phyloP scores from a whole-genome alignment of 2,888 invertebrate genomes.

The Sepiola atlantica region DNA sequence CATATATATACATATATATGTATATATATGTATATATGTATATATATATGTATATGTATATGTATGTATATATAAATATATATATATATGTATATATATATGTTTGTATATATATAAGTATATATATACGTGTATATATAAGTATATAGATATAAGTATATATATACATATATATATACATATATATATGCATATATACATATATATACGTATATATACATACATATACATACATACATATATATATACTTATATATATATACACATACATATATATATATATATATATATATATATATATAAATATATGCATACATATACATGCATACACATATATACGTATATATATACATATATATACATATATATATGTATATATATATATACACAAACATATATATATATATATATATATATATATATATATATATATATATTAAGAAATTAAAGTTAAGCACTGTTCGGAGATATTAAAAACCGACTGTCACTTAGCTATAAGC shows the following conservation, averaged over 20 bases:
- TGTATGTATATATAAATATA: not conserved
- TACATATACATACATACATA: not conserved
- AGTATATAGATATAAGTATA: no score
- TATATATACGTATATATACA: not conserved
- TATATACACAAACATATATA: not conserved
- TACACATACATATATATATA: not conserved
- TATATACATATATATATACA: not conserved
- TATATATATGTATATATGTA: no score
- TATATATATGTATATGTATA: no score
- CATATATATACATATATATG: no score
- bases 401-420: not conserved
- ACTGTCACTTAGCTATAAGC: no score
- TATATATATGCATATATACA: not conserved
- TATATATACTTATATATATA: not conserved
- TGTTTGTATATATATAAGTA: not conserved
- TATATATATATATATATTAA: no score
- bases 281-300: not conserved
- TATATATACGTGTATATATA: not conserved
- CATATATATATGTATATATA: not conserved
- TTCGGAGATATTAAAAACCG: no score
- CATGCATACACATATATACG: not conserved
- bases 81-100: not conserved
- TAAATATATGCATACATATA: not conserved
- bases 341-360: not conserved
- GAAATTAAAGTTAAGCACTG: no score